These are phyloP conservation scores for Drymonia ruficornis DNA, from an alignment of 2,888 invertebrate genomes.

Conservation along the genomic window DNA sequence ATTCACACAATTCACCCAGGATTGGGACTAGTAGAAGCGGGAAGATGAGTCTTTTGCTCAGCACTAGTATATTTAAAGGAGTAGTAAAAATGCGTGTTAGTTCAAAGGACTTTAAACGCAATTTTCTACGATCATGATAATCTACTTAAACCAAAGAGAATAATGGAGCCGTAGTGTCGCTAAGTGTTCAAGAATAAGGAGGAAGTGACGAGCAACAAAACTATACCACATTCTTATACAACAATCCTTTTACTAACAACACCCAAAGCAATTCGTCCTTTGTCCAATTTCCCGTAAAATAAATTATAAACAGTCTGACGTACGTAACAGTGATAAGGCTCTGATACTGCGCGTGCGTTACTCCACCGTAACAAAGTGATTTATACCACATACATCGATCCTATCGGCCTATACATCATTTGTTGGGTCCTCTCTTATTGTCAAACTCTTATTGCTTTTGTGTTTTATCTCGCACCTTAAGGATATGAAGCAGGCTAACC, in stretches of 20 bases:
- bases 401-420: constrained; percentile 61
- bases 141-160: no score
- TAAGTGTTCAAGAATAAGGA: no score
- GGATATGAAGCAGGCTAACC: constrained; percentile 11
- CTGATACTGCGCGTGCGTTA: constrained; percentile 31
- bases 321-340: constrained; percentile 36
- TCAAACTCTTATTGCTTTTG: constrained; percentile 49
- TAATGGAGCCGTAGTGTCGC: no score
- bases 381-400: constrained; percentile 56
- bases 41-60: no score
- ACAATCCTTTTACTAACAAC: neutral
- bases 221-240: no score
- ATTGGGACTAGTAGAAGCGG: no score
- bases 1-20: no score
- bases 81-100: no score
- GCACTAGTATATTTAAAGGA: no score
- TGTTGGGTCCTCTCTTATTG: constrained; percentile 46
- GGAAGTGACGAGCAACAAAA: no score
- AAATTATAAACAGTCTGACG: constrained; percentile 42
- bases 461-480: constrained; percentile 30
- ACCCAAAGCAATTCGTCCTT: constrained; percentile 28
- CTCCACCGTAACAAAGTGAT: constrained; percentile 41
- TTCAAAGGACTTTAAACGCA: no score
- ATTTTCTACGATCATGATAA: no score
- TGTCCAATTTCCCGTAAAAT: constrained; percentile 45